phyloP scores from a whole-genome alignment of 1,140 invertebrate genomes.

The Psix sp. region DNA sequence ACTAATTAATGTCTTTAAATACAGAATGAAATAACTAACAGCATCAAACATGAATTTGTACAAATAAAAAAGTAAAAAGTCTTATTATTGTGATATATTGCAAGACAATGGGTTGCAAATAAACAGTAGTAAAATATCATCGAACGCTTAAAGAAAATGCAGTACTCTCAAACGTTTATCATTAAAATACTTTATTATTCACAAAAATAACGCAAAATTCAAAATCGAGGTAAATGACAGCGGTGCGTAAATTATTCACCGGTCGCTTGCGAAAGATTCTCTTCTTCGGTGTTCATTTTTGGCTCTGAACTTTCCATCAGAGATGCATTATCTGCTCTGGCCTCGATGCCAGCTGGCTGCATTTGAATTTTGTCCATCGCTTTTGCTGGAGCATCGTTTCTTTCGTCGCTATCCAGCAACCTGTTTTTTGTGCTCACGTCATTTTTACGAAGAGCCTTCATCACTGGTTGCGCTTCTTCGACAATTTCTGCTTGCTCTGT shows the following conservation, averaged over 20 bases:
- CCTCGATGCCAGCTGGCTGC: slow-evolving; percentile 11
- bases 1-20: too few relatives aligned
- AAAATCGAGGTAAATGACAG: slow-evolving; percentile 28
- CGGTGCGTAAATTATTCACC: slow-evolving; percentile 44
- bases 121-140: background rate
- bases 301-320: slow-evolving; percentile 42
- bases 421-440: slow-evolving; percentile 42
- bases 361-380: slow-evolving; percentile 33
- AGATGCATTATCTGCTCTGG: slow-evolving; percentile 34
- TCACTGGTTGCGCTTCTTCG: slow-evolving; percentile 34
- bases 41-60: background rate
- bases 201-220: slow-evolving; percentile 27
- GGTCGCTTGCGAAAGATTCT: slow-evolving; percentile 30
- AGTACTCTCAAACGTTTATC: slow-evolving; percentile 25
- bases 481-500: slow-evolving; percentile 22
- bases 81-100: too few relatives aligned
- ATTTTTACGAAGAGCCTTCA: slow-evolving; percentile 43
- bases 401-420: slow-evolving; percentile 13
- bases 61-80: too few relatives aligned
- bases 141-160: slow-evolving; percentile 21
- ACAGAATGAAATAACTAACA: too few relatives aligned
- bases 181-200: slow-evolving; percentile 55
- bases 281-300: slow-evolving; percentile 34
- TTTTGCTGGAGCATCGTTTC: slow-evolving; percentile 26
- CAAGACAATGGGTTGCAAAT: slow-evolving; percentile 7